Evolutionary conservation across 2,797 vertebrate species (phyloP), one percentile per base, ranked within the genome.

Genomic region (Melanotaenia maccullochi): DNA sequence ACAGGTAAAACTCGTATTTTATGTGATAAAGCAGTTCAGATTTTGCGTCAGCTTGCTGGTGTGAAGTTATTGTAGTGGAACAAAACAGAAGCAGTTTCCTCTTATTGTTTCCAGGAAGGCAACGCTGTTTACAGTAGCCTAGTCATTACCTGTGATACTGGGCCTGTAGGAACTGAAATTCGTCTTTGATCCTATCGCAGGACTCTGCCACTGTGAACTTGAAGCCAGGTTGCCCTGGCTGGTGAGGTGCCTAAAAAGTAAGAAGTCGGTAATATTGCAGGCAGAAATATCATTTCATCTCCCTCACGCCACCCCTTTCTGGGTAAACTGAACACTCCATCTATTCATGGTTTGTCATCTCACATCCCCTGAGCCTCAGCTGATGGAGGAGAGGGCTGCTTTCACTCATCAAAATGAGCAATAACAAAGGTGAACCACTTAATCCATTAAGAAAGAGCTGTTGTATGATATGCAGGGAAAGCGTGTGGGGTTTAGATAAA

Each of bases 171-270:
- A 98, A 97, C 95, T 98, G 97, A 94, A 98, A 97, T 87, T 98
- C 97, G 80, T 98, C 97, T 95, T 98, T 98, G 93, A 98, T 97
- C 91, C 97, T 84, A 87, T 97, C 97, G 51, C 97, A 98, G 54
- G 97, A 98, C 82, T 98, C 97, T 1, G 97, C 96, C 75, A 97
- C 97, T 0, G 97, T 98, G 93, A 98, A 98, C 94, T 98, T 98
- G 92, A 98, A 97, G 66, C 97, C 96, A 60, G 97, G 97, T 90
- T 98, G 97, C 44, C 96, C 97, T 76, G 97, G 97, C 85, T 97
- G 97, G 90, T 97, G 97, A 84, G 97, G 97, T 88, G 96, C 97
- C 97, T 97, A 85, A 55, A 90, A 91, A 72, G 82, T 56, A 56
- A 54, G 71, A 64, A 36, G 51, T 68, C 47, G 54, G 49, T 71